These are phyloP conservation scores for Lasioglossum morio DNA, from an alignment of 2,888 invertebrate species.

Conservation along the genomic window DNA sequence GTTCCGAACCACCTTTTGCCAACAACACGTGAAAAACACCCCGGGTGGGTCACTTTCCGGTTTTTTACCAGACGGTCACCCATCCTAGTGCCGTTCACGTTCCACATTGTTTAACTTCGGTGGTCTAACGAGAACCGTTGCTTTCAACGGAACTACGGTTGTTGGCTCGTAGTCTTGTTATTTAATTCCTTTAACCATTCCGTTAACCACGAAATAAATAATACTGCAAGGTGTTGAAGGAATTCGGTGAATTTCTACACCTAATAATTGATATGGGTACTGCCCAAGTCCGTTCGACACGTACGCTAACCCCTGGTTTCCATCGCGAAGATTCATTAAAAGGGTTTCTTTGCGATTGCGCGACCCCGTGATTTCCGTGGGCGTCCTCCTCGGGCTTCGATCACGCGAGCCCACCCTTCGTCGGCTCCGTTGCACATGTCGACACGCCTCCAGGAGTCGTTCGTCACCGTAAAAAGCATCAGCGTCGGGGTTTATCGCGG, in stretches of 20 bases:
- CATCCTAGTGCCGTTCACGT: too few species aligned
- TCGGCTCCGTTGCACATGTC: slow-evolving; percentile 72
- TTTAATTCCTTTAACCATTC: too few species aligned
- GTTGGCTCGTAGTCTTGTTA: too few species aligned
- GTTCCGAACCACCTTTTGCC: too few species aligned
- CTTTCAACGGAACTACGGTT: too few species aligned
- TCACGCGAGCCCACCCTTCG: slow-evolving; percentile 71
- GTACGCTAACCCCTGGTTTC: slow-evolving; percentile 19
- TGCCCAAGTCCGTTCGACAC: slow-evolving; percentile 23
- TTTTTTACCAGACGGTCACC: too few species aligned
- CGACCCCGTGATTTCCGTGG: slow-evolving; percentile 73
- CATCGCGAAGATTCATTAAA: slow-evolving; percentile 55
- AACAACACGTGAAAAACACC: too few species aligned
- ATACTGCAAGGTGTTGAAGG: too few species aligned
- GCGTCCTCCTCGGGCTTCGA: slow-evolving; percentile 70
- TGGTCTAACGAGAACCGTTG: too few species aligned
- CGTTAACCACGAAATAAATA: too few species aligned
- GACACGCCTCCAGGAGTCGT: slow-evolving; percentile 79
- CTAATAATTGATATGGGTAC: not conserved
- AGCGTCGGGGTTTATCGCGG: slow-evolving; percentile 57
- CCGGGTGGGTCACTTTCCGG: too few species aligned
- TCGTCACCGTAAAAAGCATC: slow-evolving; percentile 74
- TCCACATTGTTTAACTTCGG: too few species aligned
- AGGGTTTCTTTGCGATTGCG: slow-evolving; percentile 70
- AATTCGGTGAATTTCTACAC: not conserved